Percentiles rank a stretch among this genome's conserved stretches.
These are phyloP conservation scores for Yponomeuta sedellus DNA, from an alignment of 2,888 invertebrate species.

Conservation along the genomic window DNA sequence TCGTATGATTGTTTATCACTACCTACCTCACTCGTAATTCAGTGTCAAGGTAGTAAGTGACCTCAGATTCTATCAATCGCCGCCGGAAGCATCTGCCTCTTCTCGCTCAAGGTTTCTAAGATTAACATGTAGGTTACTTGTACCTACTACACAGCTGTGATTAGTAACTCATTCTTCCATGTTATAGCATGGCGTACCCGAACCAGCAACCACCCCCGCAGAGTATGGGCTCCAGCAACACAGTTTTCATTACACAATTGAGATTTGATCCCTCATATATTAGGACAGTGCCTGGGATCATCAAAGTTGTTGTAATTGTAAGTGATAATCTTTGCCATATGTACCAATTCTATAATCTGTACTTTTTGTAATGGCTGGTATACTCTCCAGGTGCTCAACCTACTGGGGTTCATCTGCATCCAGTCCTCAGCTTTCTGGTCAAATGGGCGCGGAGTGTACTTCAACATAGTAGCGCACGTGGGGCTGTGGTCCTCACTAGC, in stretches of 20 bases:
- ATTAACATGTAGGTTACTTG: neutral
- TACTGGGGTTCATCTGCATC: constrained; percentile 88
- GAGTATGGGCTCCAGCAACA: constrained; percentile 60
- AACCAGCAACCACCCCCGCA: constrained; percentile 43
- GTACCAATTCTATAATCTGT: neutral
- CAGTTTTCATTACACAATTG: constrained; percentile 54
- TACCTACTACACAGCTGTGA: neutral
- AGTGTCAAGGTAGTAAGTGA: constrained; percentile 48
- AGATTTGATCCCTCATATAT: constrained; percentile 56
- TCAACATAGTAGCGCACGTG: constrained; percentile 84
- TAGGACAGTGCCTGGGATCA: constrained; percentile 48
- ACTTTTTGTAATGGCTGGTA: no score
- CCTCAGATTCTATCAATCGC: constrained; percentile 19
- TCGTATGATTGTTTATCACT: constrained; percentile 29
- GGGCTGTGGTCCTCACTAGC: constrained; percentile 87
- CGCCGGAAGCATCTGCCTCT: constrained; percentile 10
- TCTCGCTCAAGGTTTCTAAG: constrained; percentile 2
- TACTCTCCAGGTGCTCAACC: constrained; percentile 77
- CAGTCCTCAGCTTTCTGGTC: constrained; percentile 77
- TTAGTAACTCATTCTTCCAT: neutral
- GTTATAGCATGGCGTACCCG: constrained; percentile 29
- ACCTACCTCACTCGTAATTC: constrained; percentile 40
- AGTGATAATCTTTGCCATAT: constrained; percentile 30
- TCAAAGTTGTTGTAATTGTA: constrained; percentile 51
- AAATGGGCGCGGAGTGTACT: constrained; percentile 83